Percentiles rank a stretch among this genome's conserved stretches.
phyloP scores from a whole-genome alignment of 1,140 invertebrate species.

The Planococcus citri region DNA sequence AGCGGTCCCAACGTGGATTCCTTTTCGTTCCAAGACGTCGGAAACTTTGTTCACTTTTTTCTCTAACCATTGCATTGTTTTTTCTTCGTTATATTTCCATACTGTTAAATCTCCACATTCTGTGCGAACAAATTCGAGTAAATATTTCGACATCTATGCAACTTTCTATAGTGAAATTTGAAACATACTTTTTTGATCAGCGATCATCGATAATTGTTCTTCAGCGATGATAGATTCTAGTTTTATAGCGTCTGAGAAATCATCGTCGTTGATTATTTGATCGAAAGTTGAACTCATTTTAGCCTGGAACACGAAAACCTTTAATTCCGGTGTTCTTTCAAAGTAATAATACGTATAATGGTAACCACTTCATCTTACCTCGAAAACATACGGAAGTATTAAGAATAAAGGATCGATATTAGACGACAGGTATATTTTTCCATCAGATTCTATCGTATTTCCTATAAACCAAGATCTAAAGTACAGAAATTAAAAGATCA shows the following conservation, averaged over 20 bases:
- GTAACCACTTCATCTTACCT: not conserved
- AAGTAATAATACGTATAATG: not conserved
- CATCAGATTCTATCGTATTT: not conserved
- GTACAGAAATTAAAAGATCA: not conserved
- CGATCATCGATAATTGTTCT: constrained; percentile 37
- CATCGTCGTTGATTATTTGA: not conserved
- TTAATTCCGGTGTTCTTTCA: not conserved
- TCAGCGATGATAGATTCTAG: constrained; percentile 23
- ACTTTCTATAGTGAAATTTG: not conserved
- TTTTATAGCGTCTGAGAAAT: not conserved
- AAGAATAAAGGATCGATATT: not conserved
- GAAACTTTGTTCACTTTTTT: constrained; percentile 50
- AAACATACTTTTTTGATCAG: constrained; percentile 49
- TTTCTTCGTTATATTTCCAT: constrained; percentile 64
- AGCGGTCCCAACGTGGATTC: constrained; percentile 49
- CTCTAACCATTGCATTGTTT: constrained; percentile 54
- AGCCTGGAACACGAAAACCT: not conserved
- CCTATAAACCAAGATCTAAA: constrained; percentile 5
- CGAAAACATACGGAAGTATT: not conserved
- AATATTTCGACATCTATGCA: not conserved
- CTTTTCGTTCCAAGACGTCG: constrained; percentile 48
- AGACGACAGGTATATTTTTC: not conserved
- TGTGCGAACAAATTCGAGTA: constrained; percentile 18
- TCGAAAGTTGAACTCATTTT: not conserved
- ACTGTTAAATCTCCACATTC: constrained; percentile 53